These are phyloP conservation scores for Asbolus verrucosus DNA, from an alignment of 1,140 invertebrate species.

Conservation along the genomic window DNA sequence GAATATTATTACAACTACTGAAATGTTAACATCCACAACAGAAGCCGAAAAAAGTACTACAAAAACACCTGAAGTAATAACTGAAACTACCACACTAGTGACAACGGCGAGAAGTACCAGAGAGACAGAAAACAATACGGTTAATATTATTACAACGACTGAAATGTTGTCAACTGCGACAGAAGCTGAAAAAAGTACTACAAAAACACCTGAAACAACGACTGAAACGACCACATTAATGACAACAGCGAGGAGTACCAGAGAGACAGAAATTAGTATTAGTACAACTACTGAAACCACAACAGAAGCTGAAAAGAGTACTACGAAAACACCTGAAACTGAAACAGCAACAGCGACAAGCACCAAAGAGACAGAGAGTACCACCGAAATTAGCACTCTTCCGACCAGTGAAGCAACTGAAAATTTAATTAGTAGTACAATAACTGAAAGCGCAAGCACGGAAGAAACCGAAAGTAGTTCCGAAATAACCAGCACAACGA, in stretches of 20 bases:
- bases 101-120: too few species aligned
- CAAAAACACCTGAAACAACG: slow-evolving; percentile 3
- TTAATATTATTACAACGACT: slow-evolving; percentile 38
- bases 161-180: slow-evolving; percentile 27
- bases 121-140: too few species aligned
- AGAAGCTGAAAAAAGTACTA: slow-evolving; percentile 42
- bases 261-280: too few species aligned
- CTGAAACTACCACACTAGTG: background rate
- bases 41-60: slow-evolving; percentile 41
- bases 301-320: slow-evolving; percentile 45
- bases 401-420: too few species aligned
- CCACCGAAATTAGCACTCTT: too few species aligned
- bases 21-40: slow-evolving; percentile 31
- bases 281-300: slow-evolving; percentile 37
- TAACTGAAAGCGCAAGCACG: too few species aligned
- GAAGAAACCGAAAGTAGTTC: background rate
- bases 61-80: slow-evolving; percentile 4
- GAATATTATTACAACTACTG: slow-evolving; percentile 38
- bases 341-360: background rate
- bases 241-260: too few species aligned
- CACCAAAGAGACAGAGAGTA: too few species aligned
- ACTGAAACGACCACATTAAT: background rate
- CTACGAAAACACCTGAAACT: slow-evolving; percentile 8
- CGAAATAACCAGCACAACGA: background rate
- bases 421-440: too few species aligned